phyloP scores from a whole-genome alignment of 2,797 vertebrate genomes.

The Spheniscus humboldti region DNA sequence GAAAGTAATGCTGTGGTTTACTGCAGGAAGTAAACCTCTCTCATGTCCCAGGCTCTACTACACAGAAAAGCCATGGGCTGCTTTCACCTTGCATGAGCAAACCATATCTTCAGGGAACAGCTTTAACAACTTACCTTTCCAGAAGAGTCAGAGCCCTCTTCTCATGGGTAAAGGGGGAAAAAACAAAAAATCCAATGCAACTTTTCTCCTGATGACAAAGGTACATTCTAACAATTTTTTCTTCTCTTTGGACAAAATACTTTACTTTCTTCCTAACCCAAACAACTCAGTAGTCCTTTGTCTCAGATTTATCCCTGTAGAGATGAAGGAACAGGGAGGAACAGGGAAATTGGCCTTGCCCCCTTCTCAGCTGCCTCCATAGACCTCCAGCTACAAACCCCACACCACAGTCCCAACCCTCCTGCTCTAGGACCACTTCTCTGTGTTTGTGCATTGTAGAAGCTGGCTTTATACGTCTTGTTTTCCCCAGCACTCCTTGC shows the following conservation, averaged over 20 bases:
- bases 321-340: not conserved
- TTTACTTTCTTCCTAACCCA: not conserved
- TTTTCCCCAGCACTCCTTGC: not conserved
- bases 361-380: not conserved
- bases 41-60: not conserved
- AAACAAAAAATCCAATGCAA: not conserved
- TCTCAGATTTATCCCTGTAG: not conserved
- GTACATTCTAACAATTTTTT: not conserved
- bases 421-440: not conserved
- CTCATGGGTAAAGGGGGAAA: not conserved
- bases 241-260: not conserved
- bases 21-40: not conserved
- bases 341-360: not conserved
- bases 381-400: not conserved
- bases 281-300: not conserved
- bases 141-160: not conserved
- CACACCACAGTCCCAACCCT: not conserved
- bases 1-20: not conserved
- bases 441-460: not conserved
- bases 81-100: not conserved
- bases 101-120: not conserved
- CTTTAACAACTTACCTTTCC: not conserved
- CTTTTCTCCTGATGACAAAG: not conserved
- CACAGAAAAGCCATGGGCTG: not conserved
- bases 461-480: fast-evolving